A percentile compares a stretch with the other conserved stretches of the same genome.
phyloP scores from a whole-genome alignment of 2,888 invertebrate species.

The Aphidius colemani region DNA sequence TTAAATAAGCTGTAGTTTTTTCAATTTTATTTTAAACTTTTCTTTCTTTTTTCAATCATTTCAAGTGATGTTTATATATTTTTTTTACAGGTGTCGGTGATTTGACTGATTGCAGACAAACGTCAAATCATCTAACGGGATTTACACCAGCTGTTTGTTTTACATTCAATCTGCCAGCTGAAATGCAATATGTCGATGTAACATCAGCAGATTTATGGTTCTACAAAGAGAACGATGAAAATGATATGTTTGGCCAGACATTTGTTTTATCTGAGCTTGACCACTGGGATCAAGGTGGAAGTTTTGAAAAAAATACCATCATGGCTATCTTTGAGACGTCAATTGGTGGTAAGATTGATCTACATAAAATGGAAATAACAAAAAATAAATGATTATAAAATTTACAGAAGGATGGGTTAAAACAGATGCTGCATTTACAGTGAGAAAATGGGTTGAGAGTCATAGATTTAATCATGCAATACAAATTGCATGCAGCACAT shows the following conservation, averaged over 20 bases:
- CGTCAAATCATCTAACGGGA: slow-evolving; percentile 52
- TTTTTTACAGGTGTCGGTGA: slow-evolving; percentile 61
- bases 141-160: slow-evolving; percentile 73
- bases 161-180: slow-evolving; percentile 77
- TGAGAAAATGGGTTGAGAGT: slow-evolving; percentile 76
- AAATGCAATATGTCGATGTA: slow-evolving; percentile 75
- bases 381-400: slow-evolving; percentile 5
- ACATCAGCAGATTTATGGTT: slow-evolving; percentile 82
- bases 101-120: slow-evolving; percentile 54
- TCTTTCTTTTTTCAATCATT: background rate
- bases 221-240: slow-evolving; percentile 71
- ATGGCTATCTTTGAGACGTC: slow-evolving; percentile 80
- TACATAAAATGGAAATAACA: too few species aligned
- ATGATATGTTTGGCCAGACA: slow-evolving; percentile 73
- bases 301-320: slow-evolving; percentile 77
- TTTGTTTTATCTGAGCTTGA: slow-evolving; percentile 80
- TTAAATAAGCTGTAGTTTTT: too few species aligned
- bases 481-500: slow-evolving; percentile 79
- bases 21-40: too few species aligned
- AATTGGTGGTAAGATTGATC: slow-evolving; percentile 62
- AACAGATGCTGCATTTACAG: slow-evolving; percentile 76
- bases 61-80: background rate
- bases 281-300: slow-evolving; percentile 71
- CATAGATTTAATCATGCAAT: slow-evolving; percentile 72
- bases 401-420: slow-evolving; percentile 79